Conservation (phyloP, 1,140 invertebrate genomes). For the Pissodes strobi region DNA sequence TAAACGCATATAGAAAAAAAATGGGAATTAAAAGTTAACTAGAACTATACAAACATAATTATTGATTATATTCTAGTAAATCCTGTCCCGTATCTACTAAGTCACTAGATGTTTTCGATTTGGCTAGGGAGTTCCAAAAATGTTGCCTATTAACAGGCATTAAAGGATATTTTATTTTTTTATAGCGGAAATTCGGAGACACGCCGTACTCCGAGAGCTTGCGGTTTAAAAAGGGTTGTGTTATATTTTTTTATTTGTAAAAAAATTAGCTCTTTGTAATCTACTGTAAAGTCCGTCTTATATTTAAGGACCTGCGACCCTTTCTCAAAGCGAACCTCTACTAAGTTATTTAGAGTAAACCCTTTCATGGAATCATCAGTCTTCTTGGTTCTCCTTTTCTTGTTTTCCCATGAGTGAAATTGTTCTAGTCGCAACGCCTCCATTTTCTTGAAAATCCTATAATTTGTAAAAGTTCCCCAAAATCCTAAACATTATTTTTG, state of each 20-base stretch:
- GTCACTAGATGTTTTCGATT: neutral
- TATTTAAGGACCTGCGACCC: neutral
- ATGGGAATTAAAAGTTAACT: no score
- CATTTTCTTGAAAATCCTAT: no score
- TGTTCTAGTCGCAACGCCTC: neutral
- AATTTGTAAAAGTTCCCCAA: neutral
- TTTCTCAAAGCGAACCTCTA: neutral
- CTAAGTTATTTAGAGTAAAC: neutral
- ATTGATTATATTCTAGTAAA: neutral
- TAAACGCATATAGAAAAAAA: no score
- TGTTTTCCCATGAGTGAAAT: neutral
- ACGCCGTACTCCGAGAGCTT: no score
- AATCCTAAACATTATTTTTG: neutral
- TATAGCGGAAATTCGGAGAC: no score
- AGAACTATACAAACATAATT: no score
- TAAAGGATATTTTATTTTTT: no score
- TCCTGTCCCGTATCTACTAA: neutral
- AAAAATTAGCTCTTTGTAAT: neutral
- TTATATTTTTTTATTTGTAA: neutral
- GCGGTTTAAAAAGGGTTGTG: neutral
- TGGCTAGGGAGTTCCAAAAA: neutral
- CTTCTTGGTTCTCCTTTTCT: neutral
- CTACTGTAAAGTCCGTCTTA: neutral
- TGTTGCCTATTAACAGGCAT: neutral
- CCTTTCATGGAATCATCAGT: neutral